A percentile compares a stretch with the other conserved stretches of the same genome.
Conservation (phyloP, 2,888 invertebrate genomes). For the Rhamnusium bicolor region DNA sequence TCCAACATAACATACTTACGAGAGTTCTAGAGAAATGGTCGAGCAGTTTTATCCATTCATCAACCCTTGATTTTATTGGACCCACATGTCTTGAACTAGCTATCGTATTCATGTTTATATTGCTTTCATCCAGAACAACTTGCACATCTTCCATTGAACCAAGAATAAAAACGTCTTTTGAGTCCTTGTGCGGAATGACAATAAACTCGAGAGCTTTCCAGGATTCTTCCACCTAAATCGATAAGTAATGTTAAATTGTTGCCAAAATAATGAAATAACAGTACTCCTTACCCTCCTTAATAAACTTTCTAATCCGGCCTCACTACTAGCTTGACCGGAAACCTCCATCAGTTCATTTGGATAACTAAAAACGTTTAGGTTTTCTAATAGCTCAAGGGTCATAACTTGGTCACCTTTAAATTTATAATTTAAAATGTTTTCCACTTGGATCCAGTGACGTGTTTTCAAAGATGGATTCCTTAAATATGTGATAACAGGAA, state of each 20-base stretch:
- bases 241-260: background rate
- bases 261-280: background rate
- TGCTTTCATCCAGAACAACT: conserved; percentile 86
- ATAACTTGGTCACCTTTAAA: conserved; percentile 80
- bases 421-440: conserved; percentile 81
- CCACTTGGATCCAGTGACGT: conserved; percentile 90
- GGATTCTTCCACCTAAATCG: conserved; percentile 81
- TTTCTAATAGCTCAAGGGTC: conserved; percentile 80
- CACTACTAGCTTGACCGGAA: conserved; percentile 90
- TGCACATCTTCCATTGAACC: conserved; percentile 91
- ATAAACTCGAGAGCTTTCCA: conserved; percentile 88
- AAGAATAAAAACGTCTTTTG: conserved; percentile 87
- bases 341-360: conserved; percentile 86
- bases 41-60: conserved; percentile 85
- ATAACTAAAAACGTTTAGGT: conserved; percentile 82
- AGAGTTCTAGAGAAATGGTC: conserved; percentile 88
- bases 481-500: conserved; percentile 86
- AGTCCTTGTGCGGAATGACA: conserved; percentile 85
- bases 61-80: conserved; percentile 86
- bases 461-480: conserved; percentile 84
- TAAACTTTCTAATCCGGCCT: conserved; percentile 85
- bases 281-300: conserved; percentile 78
- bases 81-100: conserved; percentile 89
- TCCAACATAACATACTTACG: conserved; percentile 75
- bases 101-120: conserved; percentile 89